These are phyloP conservation scores for Dermatemys mawii DNA, from an alignment of 2,113 vertebrate genomes.

Conservation along the genomic window DNA sequence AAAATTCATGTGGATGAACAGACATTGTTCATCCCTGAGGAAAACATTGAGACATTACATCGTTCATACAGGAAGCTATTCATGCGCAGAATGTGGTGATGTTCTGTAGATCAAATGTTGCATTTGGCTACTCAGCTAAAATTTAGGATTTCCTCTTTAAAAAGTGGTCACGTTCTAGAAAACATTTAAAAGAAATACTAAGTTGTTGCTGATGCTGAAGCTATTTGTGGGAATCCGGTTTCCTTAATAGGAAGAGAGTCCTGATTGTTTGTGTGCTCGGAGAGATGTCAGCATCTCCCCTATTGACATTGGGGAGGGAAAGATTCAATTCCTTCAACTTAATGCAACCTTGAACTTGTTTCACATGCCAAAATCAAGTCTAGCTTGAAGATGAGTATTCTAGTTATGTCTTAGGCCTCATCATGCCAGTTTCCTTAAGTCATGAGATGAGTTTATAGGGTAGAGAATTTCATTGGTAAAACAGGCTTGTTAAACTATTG, in stretches of 20 bases:
- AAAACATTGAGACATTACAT: background rate
- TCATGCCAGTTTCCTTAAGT: background rate
- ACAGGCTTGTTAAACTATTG: background rate
- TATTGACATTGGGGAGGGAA: rapidly evolving
- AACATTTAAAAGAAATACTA: background rate
- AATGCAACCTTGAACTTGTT: background rate
- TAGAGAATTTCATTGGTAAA: background rate
- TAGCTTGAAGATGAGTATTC: background rate
- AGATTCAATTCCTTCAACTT: background rate
- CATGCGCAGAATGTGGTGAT: background rate
- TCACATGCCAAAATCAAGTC: background rate
- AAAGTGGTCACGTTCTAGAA: rapidly evolving
- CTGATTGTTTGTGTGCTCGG: background rate
- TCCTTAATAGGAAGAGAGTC: background rate
- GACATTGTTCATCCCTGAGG: slow-evolving; percentile 40
- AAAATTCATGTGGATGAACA: background rate
- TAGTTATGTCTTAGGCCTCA: background rate
- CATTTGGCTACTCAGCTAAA: no score
- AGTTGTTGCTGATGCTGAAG: background rate
- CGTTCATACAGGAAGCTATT: slow-evolving; percentile 37
- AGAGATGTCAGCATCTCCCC: background rate
- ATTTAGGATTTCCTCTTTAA: background rate
- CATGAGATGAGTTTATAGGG: background rate
- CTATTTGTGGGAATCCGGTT: background rate
- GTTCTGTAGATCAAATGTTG: background rate